A percentile compares a stretch with the other conserved stretches of the same genome.
These are phyloP conservation scores for Periparus ater DNA, from an alignment of 2,797 vertebrate species.

Conservation along the genomic window DNA sequence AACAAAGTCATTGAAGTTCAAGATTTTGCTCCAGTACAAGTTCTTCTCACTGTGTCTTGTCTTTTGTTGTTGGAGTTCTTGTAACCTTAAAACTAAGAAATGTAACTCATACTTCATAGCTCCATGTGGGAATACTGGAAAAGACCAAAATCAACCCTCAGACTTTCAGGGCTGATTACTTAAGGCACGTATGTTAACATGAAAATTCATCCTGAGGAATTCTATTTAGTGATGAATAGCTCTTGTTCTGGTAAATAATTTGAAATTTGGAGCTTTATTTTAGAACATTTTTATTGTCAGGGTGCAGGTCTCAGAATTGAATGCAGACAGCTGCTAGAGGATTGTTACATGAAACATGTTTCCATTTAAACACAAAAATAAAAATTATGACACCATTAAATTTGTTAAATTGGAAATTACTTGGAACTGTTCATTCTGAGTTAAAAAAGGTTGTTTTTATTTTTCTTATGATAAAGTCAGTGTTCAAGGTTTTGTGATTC, in stretches of 20 bases:
- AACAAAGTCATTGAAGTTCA: background rate
- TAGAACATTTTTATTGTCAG: background rate
- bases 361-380: background rate
- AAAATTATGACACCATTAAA: background rate
- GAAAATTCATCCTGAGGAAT: background rate
- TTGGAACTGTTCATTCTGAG: background rate
- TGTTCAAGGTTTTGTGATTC: background rate
- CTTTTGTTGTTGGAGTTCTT: background rate
- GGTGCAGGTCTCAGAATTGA: background rate
- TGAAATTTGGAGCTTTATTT: background rate
- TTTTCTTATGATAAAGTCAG: background rate
- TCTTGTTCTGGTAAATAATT: background rate
- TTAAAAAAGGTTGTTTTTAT: rapidly evolving
- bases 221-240: background rate
- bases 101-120: background rate
- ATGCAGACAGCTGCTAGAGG: background rate
- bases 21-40: background rate
- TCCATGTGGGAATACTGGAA: background rate
- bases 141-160: background rate
- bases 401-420: background rate
- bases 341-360: background rate
- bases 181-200: background rate
- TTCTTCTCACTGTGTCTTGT: background rate
- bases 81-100: background rate
- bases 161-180: background rate